A percentile compares a stretch with the other conserved stretches of the same genome.
phyloP scores from a whole-genome alignment of 2,888 invertebrate genomes.

The Callyntrura sp. region DNA sequence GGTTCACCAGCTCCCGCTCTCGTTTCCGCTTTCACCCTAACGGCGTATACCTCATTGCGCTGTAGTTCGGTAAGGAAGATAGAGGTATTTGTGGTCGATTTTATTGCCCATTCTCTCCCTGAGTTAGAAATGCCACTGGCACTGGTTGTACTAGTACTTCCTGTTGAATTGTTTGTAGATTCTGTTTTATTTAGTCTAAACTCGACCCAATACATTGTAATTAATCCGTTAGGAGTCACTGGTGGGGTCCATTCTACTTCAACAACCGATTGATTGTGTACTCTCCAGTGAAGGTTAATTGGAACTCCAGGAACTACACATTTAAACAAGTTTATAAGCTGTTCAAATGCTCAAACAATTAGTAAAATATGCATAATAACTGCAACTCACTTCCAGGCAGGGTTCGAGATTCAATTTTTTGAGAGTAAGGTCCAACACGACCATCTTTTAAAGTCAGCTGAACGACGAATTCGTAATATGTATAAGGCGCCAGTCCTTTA shows the following conservation, averaged over 20 bases:
- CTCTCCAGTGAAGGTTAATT: slow-evolving; percentile 77
- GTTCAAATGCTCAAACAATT: neutral
- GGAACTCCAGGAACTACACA: slow-evolving; percentile 79
- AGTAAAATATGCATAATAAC: slow-evolving; percentile 49
- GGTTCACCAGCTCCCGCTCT: slow-evolving; percentile 80
- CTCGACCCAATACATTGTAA: slow-evolving; percentile 81
- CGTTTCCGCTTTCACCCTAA: slow-evolving; percentile 81
- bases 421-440: slow-evolving; percentile 78
- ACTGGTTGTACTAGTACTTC: too few species aligned
- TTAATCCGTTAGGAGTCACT: slow-evolving; percentile 74
- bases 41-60: slow-evolving; percentile 75
- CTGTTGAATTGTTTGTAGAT: slow-evolving; percentile 21
- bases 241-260: slow-evolving; percentile 80
- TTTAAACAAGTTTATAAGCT: too few species aligned
- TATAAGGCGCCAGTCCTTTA: slow-evolving; percentile 79
- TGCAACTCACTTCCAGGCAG: slow-evolving; percentile 79
- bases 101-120: slow-evolving; percentile 68
- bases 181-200: slow-evolving; percentile 74
- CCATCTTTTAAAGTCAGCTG: slow-evolving; percentile 76
- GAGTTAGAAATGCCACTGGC: neutral
- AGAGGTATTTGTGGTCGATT: slow-evolving; percentile 78
- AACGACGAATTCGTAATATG: slow-evolving; percentile 81
- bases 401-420: slow-evolving; percentile 83
- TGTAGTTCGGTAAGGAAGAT: slow-evolving; percentile 78
- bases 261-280: slow-evolving; percentile 77